Evolutionary conservation across 2,888 invertebrate species (phyloP).

Genomic region (Pyrgus malvae): DNA sequence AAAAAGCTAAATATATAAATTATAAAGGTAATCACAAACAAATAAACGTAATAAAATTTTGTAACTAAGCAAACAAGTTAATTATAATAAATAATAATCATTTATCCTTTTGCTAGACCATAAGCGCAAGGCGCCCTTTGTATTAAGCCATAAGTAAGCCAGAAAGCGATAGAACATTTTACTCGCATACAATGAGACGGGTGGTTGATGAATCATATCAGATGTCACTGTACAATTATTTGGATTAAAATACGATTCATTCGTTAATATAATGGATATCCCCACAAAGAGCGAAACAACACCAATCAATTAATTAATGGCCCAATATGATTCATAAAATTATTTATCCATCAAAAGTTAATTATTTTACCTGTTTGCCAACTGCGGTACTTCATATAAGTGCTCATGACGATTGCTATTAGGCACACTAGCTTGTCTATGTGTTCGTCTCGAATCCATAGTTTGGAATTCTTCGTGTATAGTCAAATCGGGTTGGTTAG

Average conservation of each 20-base stretch:
- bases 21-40: too few relatives aligned
- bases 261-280: neutral
- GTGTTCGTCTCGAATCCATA: slow-evolving; percentile 85
- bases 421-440: slow-evolving; percentile 79
- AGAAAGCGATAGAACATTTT: too few relatives aligned
- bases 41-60: too few relatives aligned
- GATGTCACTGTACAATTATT: slow-evolving; percentile 4
- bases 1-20: too few relatives aligned
- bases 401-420: slow-evolving; percentile 88
- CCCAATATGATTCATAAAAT: neutral
- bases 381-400: slow-evolving; percentile 93
- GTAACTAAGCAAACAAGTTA: too few relatives aligned
- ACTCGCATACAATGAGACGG: too few relatives aligned
- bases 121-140: too few relatives aligned
- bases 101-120: too few relatives aligned
- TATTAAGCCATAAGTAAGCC: too few relatives aligned
- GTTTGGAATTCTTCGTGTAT: slow-evolving; percentile 86
- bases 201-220: too few relatives aligned
- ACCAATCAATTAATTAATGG: neutral
- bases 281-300: neutral
- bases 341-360: too few relatives aligned
- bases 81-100: too few relatives aligned
- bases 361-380: slow-evolving; percentile 76
- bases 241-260: slow-evolving; percentile 1
- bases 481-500: slow-evolving; percentile 91